Base-by-base conservation (phyloP, 2,113 vertebrate species). In the Potamarius usumacintae region DNA sequence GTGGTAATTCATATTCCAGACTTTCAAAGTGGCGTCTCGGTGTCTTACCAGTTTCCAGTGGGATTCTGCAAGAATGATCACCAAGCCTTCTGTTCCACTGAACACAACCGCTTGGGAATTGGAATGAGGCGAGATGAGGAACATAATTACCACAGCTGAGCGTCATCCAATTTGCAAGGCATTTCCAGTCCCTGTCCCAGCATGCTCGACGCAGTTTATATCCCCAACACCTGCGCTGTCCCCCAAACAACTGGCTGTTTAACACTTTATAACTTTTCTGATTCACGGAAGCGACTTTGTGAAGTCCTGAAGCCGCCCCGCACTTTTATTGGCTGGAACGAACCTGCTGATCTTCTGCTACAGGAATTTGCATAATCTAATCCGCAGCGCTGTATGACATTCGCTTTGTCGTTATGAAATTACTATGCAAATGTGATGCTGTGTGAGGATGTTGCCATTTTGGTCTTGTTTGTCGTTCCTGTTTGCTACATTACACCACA, bases 321-420 rank as follows among this genome's bases (percentile, higher is more conserved):
- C 2, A 62, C 50, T 60, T 89, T 50, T 82, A 67, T 34, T 52
- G n/a, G 48, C 71, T 55, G 63, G 55, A 67, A 27, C 12, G 57
- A 20, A 27, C 82, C 62, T 71, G 76, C 42, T 34, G 84, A 57
- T 72, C 50, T 63, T 85, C 30, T 34, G 58, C 22, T 30, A 48
- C 55, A 17, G n/a, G 50, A 63, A 87, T 89, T 74, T 57, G 53
- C 85, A 84, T 87, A 84, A 87, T 72, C 79, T 86, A 52, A 82
- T 14, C 58, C 25, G 63, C 34, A 53, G 77, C 55, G 57, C 50
- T 27, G 18, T 76, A 76, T 76, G 86, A 87, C 67, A 60, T 84
- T 8, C 12, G 50, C 76, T 67, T 52, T n/a, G 72, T 57, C 3
- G 30, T 85, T 85, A 85, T 48, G 17, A 81, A 81, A 85, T 82